phyloP scores from a whole-genome alignment of 2,113 vertebrate species.

The Orycteropus afer region DNA sequence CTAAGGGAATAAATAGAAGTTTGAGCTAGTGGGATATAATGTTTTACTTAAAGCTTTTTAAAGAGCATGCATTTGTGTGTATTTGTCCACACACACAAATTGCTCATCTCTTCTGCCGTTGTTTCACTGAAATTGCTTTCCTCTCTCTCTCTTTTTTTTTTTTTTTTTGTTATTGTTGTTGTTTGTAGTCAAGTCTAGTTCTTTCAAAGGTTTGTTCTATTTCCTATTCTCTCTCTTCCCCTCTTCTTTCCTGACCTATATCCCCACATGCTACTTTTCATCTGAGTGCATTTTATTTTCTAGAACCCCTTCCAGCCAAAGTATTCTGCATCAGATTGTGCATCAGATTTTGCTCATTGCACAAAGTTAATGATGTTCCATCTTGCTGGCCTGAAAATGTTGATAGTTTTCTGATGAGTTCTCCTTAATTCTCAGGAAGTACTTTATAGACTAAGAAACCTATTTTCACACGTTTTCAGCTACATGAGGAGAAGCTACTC shows the following conservation, averaged over 20 bases:
- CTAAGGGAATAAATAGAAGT: neutral
- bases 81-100: neutral
- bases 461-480: neutral
- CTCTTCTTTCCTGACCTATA: neutral
- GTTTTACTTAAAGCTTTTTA: neutral
- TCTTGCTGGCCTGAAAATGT: conserved; percentile 4
- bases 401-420: neutral
- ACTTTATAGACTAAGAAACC: neutral
- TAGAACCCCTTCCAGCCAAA: neutral
- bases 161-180: neutral
- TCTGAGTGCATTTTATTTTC: neutral
- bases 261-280: neutral
- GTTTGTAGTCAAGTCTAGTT: neutral
- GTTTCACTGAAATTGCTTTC: conserved; percentile 22
- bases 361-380: neutral
- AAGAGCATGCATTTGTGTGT: neutral
- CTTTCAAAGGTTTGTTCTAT: conserved; percentile 1
- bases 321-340: neutral
- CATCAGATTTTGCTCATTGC: neutral
- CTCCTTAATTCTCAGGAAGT: neutral
- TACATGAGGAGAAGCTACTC: neutral
- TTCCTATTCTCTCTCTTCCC: neutral
- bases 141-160: neutral
- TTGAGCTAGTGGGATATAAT: neutral
- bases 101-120: conserved; percentile 3